Percentiles rank a stretch among this genome's conserved stretches.
phyloP scores from a whole-genome alignment of 23 tunicate genomes.

The Styela plicata region DNA sequence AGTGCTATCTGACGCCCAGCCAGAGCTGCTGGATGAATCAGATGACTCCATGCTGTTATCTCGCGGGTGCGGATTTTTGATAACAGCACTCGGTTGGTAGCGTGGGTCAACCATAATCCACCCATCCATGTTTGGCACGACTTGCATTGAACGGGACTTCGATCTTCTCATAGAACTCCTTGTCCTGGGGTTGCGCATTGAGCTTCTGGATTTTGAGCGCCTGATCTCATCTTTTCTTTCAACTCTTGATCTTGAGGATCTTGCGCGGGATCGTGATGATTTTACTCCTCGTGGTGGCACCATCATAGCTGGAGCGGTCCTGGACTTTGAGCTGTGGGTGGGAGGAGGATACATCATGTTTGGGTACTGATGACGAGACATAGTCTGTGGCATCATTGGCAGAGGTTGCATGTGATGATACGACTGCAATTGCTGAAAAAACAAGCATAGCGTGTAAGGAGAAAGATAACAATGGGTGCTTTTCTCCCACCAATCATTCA shows the following conservation, averaged over 20 bases:
- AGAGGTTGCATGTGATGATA: background rate
- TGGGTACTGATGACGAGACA: constrained; percentile 14
- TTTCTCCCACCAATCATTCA: too few relatives aligned
- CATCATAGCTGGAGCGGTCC: constrained; percentile 18
- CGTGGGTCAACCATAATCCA: constrained; percentile 2
- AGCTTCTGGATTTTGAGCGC: background rate
- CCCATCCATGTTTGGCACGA: constrained; percentile 21
- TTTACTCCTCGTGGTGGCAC: background rate
- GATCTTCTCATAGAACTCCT: background rate
- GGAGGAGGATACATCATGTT: background rate
- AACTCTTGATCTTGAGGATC: background rate
- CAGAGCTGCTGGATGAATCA: background rate
- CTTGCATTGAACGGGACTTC: background rate
- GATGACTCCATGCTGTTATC: background rate
- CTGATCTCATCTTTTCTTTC: background rate
- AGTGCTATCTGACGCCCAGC: background rate
- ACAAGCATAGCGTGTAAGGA: too few relatives aligned
- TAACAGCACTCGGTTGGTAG: background rate
- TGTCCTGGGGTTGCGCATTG: background rate
- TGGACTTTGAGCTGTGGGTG: background rate
- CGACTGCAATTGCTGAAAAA: constrained; percentile 20
- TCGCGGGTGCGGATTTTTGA: background rate
- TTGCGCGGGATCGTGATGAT: constrained; percentile 4
- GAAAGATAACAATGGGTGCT: too few relatives aligned
- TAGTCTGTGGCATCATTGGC: constrained; percentile 10